Base-by-base conservation (phyloP, 1,140 invertebrate species). In the Heterodera carotae region DNA sequence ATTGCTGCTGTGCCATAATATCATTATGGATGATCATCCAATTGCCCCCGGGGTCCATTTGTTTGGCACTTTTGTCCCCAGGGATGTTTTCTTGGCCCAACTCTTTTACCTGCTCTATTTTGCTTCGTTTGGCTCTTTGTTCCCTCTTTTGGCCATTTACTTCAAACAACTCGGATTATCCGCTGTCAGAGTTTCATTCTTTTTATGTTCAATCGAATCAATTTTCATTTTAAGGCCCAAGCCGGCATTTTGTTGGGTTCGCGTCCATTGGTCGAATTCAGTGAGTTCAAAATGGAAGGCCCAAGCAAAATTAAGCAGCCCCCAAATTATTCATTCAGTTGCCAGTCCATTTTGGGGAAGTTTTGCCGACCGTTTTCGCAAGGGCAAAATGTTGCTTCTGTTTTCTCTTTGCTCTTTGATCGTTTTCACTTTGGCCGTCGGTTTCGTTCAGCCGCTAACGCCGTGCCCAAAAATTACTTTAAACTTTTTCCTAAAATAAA, bases 81-180 rank as follows among this genome's bases (percentile, higher is more conserved):
- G 76, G 29, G 94, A 97, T 87, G 90, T 97, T 64, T 90, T 97
- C 71, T 93, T 94, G 5, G 94, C 95, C 69, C 97, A 97, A 88
- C 93, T 93, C 1, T 99, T 99, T 88, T 99, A 99, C 88, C 98
- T 99, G 89, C 98, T 98, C 91, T 99, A 98, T 89, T 99, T 98
- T 88, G 95, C 96, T 2, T 96, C 97, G 1, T 99, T 99, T 85
- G 97, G 97, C 7, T 97, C 95, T 0, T 90, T 99, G 0, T 98
- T 98, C 87, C 97, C 97, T 0, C 89, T 99, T 34, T 94, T 99
- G 92, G 96, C 94, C 29, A 94, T 99, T 29, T 99, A 98, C 89
- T 99, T 99, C 90, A 98, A 92, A 83, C 84, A 86, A 73, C 27
- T 91, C 96, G 0, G 88, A 66, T 80, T 86, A 72, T 83, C 84